Conservation (phyloP, 2,797 vertebrate genomes). For the Anguilla megastoma region DNA sequence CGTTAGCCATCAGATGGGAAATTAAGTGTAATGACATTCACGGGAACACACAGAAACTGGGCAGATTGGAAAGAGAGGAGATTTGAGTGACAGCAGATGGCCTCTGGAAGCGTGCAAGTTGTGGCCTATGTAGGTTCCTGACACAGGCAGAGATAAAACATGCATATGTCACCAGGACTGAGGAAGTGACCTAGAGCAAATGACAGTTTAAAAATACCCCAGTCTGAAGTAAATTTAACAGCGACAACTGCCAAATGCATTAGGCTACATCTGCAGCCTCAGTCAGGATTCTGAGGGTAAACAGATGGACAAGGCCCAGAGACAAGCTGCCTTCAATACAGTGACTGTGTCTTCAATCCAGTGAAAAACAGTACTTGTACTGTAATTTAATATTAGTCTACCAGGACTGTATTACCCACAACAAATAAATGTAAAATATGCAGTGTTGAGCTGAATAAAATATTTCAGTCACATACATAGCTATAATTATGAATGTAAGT, state of each 20-base stretch:
- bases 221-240: constrained; percentile 11
- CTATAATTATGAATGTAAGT: neutral
- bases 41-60: neutral
- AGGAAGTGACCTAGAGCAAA: constrained; percentile 14
- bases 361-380: neutral
- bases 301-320: neutral
- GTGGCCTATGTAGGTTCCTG: neutral
- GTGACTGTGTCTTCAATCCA: neutral
- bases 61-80: neutral
- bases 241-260: neutral
- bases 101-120: neutral
- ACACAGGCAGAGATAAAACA: neutral
- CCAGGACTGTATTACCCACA: neutral
- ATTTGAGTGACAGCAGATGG: neutral
- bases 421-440: neutral
- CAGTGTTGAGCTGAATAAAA: neutral
- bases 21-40: neutral
- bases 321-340: neutral
- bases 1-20: neutral
- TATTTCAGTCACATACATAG: neutral
- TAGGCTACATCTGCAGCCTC: neutral
- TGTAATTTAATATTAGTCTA: neutral
- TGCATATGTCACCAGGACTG: neutral
- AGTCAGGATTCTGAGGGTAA: neutral
- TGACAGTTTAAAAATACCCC: constrained; percentile 16